These are phyloP conservation scores for Manduca sexta DNA, from an alignment of 1,140 invertebrate genomes.

Conservation along the genomic window DNA sequence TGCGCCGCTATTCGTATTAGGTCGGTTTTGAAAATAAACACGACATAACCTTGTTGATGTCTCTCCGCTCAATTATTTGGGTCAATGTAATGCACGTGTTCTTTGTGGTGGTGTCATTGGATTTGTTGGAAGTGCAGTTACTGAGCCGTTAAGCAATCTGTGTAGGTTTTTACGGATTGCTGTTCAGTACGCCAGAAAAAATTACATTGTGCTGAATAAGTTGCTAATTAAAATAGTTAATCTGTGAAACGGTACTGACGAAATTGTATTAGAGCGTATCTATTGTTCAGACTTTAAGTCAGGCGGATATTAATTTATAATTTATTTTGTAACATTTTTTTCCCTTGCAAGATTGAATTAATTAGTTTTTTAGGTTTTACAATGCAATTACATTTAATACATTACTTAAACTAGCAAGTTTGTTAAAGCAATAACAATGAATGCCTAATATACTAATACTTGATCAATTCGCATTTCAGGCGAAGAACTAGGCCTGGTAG, in stretches of 20 bases:
- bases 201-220: too few species aligned
- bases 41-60: slow-evolving; percentile 57
- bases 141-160: slow-evolving; percentile 13
- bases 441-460: not conserved
- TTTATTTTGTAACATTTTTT: too few species aligned
- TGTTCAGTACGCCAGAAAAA: too few species aligned
- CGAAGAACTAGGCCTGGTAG: slow-evolving; percentile 61
- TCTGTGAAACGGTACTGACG: too few species aligned
- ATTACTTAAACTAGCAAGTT: too few species aligned
- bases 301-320: too few species aligned
- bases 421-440: too few species aligned
- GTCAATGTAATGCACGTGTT: slow-evolving; percentile 62
- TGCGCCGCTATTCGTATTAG: slow-evolving; percentile 54
- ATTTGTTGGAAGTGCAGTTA: slow-evolving; percentile 8
- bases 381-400: too few species aligned
- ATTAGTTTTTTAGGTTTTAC: too few species aligned
- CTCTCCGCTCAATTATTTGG: slow-evolving; percentile 55
- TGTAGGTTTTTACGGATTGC: slow-evolving; percentile 6
- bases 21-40: slow-evolving; percentile 65
- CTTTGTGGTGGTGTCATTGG: slow-evolving; percentile 39
- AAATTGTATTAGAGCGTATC: too few species aligned
- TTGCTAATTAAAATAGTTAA: too few species aligned
- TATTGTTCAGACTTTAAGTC: too few species aligned
- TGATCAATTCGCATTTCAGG: slow-evolving; percentile 46
- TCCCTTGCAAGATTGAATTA: not conserved